Evolutionary conservation across 2,797 vertebrate genomes (phyloP).

Genomic region (Cryptoprocta ferox): DNA sequence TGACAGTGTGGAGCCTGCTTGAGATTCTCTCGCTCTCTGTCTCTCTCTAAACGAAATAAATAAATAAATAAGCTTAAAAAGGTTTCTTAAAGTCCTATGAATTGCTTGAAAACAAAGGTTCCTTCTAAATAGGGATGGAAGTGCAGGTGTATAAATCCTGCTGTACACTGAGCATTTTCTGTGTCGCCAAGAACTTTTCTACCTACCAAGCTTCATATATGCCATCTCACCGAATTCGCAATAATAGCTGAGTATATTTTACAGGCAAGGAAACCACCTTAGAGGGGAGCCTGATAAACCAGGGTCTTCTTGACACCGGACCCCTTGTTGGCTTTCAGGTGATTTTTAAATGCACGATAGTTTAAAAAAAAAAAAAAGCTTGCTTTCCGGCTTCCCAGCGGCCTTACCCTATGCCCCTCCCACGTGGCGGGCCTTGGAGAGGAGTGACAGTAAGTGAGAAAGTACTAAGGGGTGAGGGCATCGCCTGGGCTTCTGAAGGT

Average conservation of each 20-base stretch:
- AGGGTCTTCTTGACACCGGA: background rate
- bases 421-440: accelerated
- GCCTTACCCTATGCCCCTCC: background rate
- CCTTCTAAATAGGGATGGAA: background rate
- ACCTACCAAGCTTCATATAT: background rate
- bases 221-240: background rate
- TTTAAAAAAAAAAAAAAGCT: background rate
- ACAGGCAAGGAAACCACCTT: background rate
- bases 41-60: no score
- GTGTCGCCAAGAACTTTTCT: background rate
- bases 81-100: constrained; percentile 8
- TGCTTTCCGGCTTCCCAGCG: background rate
- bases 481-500: background rate
- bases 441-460: background rate
- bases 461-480: background rate
- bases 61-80: background rate
- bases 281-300: background rate
- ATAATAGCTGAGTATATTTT: background rate
- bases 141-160: background rate
- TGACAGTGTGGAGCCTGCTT: no score
- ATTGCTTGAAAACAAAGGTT: background rate
- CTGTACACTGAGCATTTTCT: background rate
- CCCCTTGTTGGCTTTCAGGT: background rate
- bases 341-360: background rate
- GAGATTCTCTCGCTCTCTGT: no score